A percentile compares a stretch with the other conserved stretches of the same genome.
phyloP scores from a whole-genome alignment of 1,140 invertebrate species.

The Chelonus insularis region DNA sequence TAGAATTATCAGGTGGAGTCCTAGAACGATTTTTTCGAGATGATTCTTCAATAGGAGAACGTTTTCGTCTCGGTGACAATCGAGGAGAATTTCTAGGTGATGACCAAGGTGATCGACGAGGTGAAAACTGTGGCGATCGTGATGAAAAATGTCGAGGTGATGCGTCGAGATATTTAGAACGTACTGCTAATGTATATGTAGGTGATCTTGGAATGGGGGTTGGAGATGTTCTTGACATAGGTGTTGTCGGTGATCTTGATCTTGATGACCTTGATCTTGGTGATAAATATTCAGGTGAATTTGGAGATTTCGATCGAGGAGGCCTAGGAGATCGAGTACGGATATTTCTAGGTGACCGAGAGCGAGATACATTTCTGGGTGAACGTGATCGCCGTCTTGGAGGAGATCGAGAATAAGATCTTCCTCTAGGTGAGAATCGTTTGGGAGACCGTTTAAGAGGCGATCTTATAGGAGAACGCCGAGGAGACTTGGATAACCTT shows the following conservation, averaged over 20 bases:
- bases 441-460: background rate
- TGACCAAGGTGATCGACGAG: conserved; percentile 45
- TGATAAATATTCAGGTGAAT: conserved; percentile 26
- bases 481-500: conserved; percentile 35
- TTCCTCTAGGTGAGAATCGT: conserved; percentile 32
- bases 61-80: conserved; percentile 35
- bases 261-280: conserved; percentile 20
- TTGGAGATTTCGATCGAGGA: conserved; percentile 27
- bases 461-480: conserved; percentile 16
- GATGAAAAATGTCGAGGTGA: conserved; percentile 34
- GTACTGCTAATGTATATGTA: too few species aligned
- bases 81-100: conserved; percentile 44
- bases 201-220: conserved; percentile 34
- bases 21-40: conserved; percentile 33
- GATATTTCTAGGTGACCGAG: conserved; percentile 37
- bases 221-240: background rate
- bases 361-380: conserved; percentile 7
- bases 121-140: conserved; percentile 21
- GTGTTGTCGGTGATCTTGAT: conserved; percentile 19
- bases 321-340: conserved; percentile 30
- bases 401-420: conserved; percentile 37
- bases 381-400: conserved; percentile 27
- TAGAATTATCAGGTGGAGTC: conserved; percentile 31
- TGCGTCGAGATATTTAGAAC: background rate
- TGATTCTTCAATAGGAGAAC: conserved; percentile 12